A percentile compares a stretch with the other conserved stretches of the same genome.
Evolutionary conservation across 2,797 vertebrate species (phyloP).

Genomic region (Gymnocypris eckloni): DNA sequence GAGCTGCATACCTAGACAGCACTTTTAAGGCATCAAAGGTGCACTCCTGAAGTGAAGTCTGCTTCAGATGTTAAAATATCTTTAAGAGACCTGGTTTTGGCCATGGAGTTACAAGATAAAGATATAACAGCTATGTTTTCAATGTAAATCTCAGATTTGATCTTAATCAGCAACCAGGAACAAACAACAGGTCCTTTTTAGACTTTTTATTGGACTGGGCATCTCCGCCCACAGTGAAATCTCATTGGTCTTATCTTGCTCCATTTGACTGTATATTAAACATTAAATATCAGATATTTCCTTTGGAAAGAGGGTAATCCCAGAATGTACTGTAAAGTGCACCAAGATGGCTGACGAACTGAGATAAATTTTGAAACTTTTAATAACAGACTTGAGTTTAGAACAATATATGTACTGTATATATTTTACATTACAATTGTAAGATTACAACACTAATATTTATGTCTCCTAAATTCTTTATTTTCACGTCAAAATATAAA

Average conservation of each 20-base stretch:
- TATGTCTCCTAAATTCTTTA: too few relatives aligned
- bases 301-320: background rate
- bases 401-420: background rate
- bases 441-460: too few relatives aligned
- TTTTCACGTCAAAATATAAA: too few relatives aligned
- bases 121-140: background rate
- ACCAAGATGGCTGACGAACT: background rate
- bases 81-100: background rate
- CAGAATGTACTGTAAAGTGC: background rate
- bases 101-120: background rate
- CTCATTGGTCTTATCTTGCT: background rate
- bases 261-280: background rate
- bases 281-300: background rate
- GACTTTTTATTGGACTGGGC: background rate
- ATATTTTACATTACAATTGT: too few relatives aligned
- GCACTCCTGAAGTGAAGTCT: background rate
- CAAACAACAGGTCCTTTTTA: background rate
- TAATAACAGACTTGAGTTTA: background rate
- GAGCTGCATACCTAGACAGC: background rate
- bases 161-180: background rate
- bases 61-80: background rate
- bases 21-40: background rate
- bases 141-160: background rate
- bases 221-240: background rate
- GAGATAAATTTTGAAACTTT: background rate